These are phyloP conservation scores for Liolophura sinensis DNA, from an alignment of 1,140 invertebrate species.

Conservation along the genomic window DNA sequence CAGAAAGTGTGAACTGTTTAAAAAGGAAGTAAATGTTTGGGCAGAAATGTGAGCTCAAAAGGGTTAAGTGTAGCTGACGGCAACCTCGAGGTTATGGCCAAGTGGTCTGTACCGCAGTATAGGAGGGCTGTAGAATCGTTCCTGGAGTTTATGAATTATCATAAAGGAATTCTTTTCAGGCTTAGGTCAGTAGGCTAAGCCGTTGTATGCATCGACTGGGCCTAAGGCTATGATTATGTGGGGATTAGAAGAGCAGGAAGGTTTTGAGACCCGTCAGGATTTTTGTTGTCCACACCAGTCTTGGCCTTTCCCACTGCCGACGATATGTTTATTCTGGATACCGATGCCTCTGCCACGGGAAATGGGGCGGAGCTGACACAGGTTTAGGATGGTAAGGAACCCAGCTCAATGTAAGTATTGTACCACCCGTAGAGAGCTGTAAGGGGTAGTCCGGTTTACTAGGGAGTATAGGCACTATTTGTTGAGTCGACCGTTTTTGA, in stretches of 20 bases:
- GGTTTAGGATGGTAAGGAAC: constrained; percentile 23
- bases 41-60: no score
- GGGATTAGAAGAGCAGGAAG: constrained; percentile 8
- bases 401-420: constrained; percentile 26
- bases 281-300: no score
- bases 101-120: constrained; percentile 5
- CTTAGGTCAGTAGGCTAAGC: constrained; percentile 10
- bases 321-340: constrained; percentile 31
- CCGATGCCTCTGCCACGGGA: constrained; percentile 26
- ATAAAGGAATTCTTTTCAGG: constrained; percentile 12
- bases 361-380: constrained; percentile 27
- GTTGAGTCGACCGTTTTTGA: constrained; percentile 17
- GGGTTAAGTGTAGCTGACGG: background rate
- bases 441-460: constrained; percentile 19
- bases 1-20: constrained; percentile 14
- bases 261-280: constrained; percentile 18
- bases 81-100: constrained; percentile 7
- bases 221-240: constrained; percentile 13
- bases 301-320: no score
- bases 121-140: constrained; percentile 5
- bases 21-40: constrained; percentile 16
- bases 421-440: constrained; percentile 22
- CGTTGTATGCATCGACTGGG: constrained; percentile 9
- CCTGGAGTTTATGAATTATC: no score
- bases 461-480: constrained; percentile 22